These are phyloP conservation scores for Athene noctua DNA, from an alignment of 2,113 vertebrate species.

Conservation along the genomic window DNA sequence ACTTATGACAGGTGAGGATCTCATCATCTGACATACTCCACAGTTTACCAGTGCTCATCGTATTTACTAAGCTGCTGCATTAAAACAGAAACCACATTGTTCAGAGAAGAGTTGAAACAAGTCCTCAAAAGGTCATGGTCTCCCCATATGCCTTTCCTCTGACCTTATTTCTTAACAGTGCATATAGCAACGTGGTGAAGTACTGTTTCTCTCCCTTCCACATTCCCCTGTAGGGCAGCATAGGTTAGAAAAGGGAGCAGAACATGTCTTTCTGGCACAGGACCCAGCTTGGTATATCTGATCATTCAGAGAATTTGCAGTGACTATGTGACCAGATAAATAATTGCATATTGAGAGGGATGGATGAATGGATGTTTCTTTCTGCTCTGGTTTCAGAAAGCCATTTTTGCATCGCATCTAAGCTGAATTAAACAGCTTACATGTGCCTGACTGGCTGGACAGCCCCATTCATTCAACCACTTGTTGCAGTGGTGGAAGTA, in stretches of 20 bases:
- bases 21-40: background rate
- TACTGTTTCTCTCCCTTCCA: background rate
- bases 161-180: background rate
- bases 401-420: background rate
- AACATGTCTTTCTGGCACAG: background rate
- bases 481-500: background rate
- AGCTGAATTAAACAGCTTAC: background rate
- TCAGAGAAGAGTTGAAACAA: background rate
- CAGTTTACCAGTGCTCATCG: background rate
- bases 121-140: background rate
- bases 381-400: background rate
- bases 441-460: background rate
- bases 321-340: background rate
- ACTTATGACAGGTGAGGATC: background rate
- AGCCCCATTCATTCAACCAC: background rate
- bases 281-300: accelerated
- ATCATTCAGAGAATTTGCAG: background rate
- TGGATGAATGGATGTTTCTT: background rate
- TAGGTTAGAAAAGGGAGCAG: background rate
- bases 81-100: background rate
- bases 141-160: background rate
- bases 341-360: background rate
- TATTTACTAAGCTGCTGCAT: background rate
- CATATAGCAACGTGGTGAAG: accelerated
- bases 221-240: background rate